Percentiles rank a stretch among this genome's conserved stretches.
Conservation (phyloP, 2,113 vertebrate species). For the Bos indicus region DNA sequence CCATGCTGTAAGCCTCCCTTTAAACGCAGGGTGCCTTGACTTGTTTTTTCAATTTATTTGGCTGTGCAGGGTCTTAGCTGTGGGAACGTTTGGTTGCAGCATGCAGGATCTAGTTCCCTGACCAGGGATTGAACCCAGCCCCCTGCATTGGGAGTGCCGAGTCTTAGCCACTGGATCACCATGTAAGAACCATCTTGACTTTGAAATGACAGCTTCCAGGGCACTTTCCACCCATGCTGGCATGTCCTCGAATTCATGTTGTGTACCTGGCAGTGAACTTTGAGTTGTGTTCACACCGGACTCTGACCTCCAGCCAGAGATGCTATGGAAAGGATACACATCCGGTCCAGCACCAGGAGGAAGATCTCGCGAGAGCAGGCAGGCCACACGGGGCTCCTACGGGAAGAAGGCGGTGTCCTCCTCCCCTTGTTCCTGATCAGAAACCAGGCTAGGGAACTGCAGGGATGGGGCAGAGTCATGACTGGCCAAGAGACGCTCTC, state of each 20-base stretch:
- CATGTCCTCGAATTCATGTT: fast-evolving
- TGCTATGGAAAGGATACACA: not conserved
- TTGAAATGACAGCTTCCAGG: not conserved
- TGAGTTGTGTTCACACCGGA: not conserved
- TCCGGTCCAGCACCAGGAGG: fast-evolving
- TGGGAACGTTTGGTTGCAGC: not conserved
- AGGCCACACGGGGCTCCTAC: fast-evolving
- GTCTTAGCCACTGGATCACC: not conserved
- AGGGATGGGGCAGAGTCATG: fast-evolving
- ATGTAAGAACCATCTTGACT: not conserved
- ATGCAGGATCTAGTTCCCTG: not conserved
- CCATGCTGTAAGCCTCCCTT: not conserved
- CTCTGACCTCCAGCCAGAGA: not conserved
- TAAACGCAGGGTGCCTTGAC: fast-evolving
- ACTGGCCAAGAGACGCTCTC: not conserved
- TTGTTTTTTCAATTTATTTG: not conserved
- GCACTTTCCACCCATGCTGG: fast-evolving
- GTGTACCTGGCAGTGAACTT: not conserved
- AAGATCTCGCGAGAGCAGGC: too few species aligned
- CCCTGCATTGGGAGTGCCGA: not conserved
- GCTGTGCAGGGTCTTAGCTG: not conserved
- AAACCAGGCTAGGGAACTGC: not conserved
- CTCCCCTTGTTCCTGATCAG: fast-evolving
- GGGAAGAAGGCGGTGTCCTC: too few species aligned
- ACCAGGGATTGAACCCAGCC: not conserved